Evolutionary conservation across 2,113 vertebrate genomes (phyloP), one percentile per base, ranked within the genome.

Genomic region (Catharus fuscescens): DNA sequence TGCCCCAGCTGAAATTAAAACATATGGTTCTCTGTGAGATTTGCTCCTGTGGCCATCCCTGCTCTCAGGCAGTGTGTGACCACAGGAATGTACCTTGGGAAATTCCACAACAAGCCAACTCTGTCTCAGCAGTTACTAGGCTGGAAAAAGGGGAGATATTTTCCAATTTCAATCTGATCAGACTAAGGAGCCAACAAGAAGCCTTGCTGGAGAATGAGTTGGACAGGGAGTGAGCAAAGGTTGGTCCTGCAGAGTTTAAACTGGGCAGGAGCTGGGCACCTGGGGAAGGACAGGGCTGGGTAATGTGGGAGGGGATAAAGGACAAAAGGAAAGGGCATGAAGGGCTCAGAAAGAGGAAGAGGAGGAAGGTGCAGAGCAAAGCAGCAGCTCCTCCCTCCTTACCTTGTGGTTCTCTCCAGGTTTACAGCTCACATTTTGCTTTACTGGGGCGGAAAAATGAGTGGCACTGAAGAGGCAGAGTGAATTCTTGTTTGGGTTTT

Each of bases 181-280:
- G 25, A 21, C 28, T 32, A 18, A 77, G 62, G 38, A 18, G 47
- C 25, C 59, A 70, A 53, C 25, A 42, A 66, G 47, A 56, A 57
- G 18, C 14, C 6, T 13, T 5, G 0, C 9, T 4, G 3, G 42
- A 67, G 29, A 21, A 20, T 18, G 34, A 74, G 19, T 0, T 2
- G 3, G 24, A 20, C 0, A 21, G 52, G 42, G 34, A 70, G 15
- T 0, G 4, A 80, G 32, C 12, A 32, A 19, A 19, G 2, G 56
- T 36, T 29, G 10, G 6, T 44, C 45, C n/a, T 50, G 62, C 14
- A 19, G 31, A 32, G 29, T 8, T 67, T 36, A 53, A 71, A 34
- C 0, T 19, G 18, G 2, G 31, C 29, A 54, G 17, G 8, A 76
- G 8, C 2, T 48, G 0, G 0, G 28, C 1, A 2, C 10, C 0